Base-by-base conservation (phyloP, 1,140 invertebrate genomes). In the Neodiprion fabricii region DNA sequence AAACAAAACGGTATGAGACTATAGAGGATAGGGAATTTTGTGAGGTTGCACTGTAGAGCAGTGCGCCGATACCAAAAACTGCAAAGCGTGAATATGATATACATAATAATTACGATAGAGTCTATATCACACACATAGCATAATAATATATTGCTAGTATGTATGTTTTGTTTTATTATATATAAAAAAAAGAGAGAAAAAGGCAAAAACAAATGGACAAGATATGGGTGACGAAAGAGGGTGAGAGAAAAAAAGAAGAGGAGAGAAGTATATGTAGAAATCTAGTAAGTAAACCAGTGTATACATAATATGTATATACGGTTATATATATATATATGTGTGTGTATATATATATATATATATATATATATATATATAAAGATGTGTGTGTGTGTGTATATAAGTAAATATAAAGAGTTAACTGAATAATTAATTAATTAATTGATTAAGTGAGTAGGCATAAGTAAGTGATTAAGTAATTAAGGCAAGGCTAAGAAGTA, bases 91-190 rank as follows among this genome's bases (percentile, higher is more conserved):
- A 77, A 83, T 85, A 86, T 76, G 80, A 84, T 86, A 86, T 85
- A 84, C 84, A 86, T 87, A 85, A 87, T 76, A 81, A 85, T 40
- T 85, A 86, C 82, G 81, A 87, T 87, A 88, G 82, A 88, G 80
- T 87, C 85, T 88, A 88, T 88, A 87, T 86, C 84, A 85, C 82
- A 83, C 80, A 82, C 79, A 85, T 85, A 88, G 86, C 86, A 88
- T 87, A 88, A 86, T 87, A 88, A 88, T 89, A 87, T 87, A 87
- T 89, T 87, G 82, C 85, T 87, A 87, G 83, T 81, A 85, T 88
- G 84, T 87, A 86, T 80, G 85, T 85, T 88, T 83, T 88, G 87
- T 87, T 72, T 68, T 21, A 23, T 66, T 50, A 67, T 23, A 71
- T 70, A 28, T 69, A 53, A 17, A 61, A 61, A 14, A 17, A 61